These are phyloP conservation scores for Heterodera carotae DNA, from an alignment of 1,140 invertebrate genomes.

Conservation along the genomic window DNA sequence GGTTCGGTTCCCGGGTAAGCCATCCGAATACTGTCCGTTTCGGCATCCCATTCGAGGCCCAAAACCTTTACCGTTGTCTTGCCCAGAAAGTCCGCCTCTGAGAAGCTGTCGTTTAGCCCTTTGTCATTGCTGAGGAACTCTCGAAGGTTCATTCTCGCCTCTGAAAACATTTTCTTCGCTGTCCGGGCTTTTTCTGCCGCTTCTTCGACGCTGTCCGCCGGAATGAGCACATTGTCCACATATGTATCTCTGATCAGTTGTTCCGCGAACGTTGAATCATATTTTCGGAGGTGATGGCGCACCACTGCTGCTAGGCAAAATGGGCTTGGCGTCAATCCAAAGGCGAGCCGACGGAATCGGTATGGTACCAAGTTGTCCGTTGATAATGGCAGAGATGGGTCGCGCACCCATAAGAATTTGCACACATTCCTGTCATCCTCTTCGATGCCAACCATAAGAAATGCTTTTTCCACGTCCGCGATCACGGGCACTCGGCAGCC, in stretches of 20 bases:
- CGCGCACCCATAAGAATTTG: conserved; percentile 22
- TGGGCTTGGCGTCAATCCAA: conserved; percentile 25
- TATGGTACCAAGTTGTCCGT: conserved; percentile 3
- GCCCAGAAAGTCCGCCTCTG: neutral
- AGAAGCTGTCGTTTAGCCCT: neutral
- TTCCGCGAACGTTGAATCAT: neutral
- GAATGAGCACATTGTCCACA: conserved; percentile 26
- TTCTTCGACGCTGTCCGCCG: conserved; percentile 12
- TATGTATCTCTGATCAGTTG: conserved; percentile 22
- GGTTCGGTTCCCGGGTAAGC: neutral
- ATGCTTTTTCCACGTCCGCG: conserved; percentile 25
- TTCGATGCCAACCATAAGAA: conserved; percentile 1
- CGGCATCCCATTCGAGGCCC: conserved; percentile 23
- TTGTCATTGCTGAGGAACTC: conserved; percentile 24
- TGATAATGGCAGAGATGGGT: conserved; percentile 4
- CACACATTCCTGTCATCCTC: conserved; percentile 28
- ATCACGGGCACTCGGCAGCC: conserved; percentile 3
- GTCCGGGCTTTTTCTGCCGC: neutral
- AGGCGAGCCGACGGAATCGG: conserved; percentile 25
- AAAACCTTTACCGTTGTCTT: neutral
- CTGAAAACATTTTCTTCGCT: conserved; percentile 28
- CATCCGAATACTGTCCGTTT: neutral
- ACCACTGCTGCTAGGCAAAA: conserved; percentile 23
- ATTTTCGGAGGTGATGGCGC: conserved; percentile 4
- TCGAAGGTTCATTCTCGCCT: conserved; percentile 29